phyloP scores from a whole-genome alignment of 2,113 vertebrate genomes.

The Calcarius ornatus region DNA sequence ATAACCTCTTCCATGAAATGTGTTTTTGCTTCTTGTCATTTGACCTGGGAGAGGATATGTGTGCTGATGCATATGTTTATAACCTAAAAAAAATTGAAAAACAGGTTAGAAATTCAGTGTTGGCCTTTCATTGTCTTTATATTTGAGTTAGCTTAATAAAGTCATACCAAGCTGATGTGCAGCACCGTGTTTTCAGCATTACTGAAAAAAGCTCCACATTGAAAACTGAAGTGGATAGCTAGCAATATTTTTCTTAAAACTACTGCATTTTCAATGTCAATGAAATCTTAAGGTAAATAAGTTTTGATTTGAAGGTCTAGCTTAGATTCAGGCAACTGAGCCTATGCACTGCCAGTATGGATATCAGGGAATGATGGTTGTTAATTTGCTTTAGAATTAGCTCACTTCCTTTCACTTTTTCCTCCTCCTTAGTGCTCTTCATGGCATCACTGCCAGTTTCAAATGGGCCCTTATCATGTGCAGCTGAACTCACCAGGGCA shows the following conservation, averaged over 20 bases:
- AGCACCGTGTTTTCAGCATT: not conserved
- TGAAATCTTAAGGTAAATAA: not conserved
- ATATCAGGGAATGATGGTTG: not conserved
- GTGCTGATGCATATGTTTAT: not conserved
- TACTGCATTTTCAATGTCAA: not conserved
- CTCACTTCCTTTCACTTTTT: not conserved
- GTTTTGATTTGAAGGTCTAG: not conserved
- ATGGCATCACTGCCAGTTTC: not conserved
- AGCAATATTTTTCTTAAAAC: not conserved
- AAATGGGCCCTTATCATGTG: accelerated
- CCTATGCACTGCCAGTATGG: not conserved
- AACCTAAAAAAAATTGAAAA: not conserved
- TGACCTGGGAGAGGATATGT: not conserved
- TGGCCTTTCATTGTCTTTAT: not conserved
- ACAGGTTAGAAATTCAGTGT: not conserved
- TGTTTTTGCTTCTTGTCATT: not conserved
- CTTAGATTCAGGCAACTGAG: not conserved
- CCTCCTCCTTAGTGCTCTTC: not conserved
- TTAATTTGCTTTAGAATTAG: not conserved
- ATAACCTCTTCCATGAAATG: not conserved
- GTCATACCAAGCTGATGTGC: not conserved
- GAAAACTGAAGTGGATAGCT: not conserved
- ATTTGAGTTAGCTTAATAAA: not conserved
- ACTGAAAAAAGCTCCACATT: not conserved
- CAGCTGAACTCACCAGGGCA: not conserved